A percentile compares a stretch with the other conserved stretches of the same genome.
Conservation (phyloP, 2,797 vertebrate genomes). For the Amblyopsis hoosieri region DNA sequence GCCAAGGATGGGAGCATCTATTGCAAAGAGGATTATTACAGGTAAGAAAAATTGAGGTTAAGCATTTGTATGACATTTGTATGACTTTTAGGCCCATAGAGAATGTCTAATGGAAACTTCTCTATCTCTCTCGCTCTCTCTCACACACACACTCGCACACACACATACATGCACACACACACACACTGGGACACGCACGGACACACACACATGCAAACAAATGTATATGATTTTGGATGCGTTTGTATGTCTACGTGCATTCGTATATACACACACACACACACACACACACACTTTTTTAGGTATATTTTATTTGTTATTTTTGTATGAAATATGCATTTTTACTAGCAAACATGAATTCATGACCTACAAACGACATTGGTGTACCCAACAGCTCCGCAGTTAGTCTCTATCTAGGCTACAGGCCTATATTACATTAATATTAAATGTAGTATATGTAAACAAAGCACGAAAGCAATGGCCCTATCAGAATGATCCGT, state of each 20-base stretch:
- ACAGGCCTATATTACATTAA: too few species aligned
- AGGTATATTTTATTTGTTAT: background rate
- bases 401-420: too few species aligned
- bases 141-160: background rate
- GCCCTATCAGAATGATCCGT: slow-evolving; percentile 14
- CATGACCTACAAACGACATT: too few species aligned
- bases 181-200: background rate
- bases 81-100: slow-evolving; percentile 2
- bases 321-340: too few species aligned
- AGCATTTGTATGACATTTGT: background rate
- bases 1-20: slow-evolving; percentile 99
- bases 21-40: slow-evolving; percentile 99
- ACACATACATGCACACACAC: slow-evolving; percentile 2
- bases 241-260: background rate
- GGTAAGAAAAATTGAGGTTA: slow-evolving; percentile 77
- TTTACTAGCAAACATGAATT: too few species aligned
- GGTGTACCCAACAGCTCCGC: too few species aligned
- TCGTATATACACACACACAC: background rate
- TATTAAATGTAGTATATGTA: too few species aligned
- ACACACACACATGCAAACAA: background rate
- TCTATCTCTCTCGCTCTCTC: too few species aligned
- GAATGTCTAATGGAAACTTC: background rate
- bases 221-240: background rate
- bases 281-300: slow-evolving; percentile 12
- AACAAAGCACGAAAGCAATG: background rate